Base-by-base conservation (phyloP, 1,140 invertebrate species). In the Elymnias hypermnestra region DNA sequence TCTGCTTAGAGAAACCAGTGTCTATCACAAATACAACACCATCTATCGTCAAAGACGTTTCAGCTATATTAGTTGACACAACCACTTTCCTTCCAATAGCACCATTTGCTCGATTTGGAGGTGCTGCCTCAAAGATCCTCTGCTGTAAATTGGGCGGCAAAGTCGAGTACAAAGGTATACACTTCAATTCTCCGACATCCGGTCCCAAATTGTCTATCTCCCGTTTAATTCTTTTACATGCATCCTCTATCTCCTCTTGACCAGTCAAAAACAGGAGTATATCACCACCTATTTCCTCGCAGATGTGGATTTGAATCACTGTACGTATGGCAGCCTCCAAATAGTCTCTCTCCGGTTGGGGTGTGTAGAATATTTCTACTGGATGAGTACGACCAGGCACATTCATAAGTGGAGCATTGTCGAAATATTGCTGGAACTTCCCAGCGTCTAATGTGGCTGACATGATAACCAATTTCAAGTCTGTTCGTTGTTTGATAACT, bases 1-100 rank as follows among this genome's bases (percentile, higher is more conserved):
- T 99, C 83, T 99, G 98, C 83, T 99, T 99, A 0, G 98, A 97
- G 89, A 99, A 99, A 8, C 98, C 98, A n/a, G 98, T 98, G 89
- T 99, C 98, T 72, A 99, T 99, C 0, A 99, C 98, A 88, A 99
- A 99, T 3, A 99, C 98, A n/a, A 99, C 97, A 46, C 98, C 98
- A 74, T 99, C 98, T 67, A 99, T 99, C 0, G 98, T 99, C 2
- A 99, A 87, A 0, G 98, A 99, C 0, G 98, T 99, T 89, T 99
- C 98, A 0, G 98, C 98, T 62, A 99, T 99, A 75, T 99, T 99
- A 0, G 98, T 99, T 0, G 98, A 99, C 0, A 99, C 96, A 0
- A 99, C 98, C 12, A 86, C 92, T 87, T 99, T 99, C 10, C 97
- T 88, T 0, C 98, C 97, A 42, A 99, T 95, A 0, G 95, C 96